A percentile compares a stretch with the other conserved stretches of the same genome.
These are phyloP conservation scores for Strix aluco DNA, from an alignment of 2,113 vertebrate species.

Conservation along the genomic window DNA sequence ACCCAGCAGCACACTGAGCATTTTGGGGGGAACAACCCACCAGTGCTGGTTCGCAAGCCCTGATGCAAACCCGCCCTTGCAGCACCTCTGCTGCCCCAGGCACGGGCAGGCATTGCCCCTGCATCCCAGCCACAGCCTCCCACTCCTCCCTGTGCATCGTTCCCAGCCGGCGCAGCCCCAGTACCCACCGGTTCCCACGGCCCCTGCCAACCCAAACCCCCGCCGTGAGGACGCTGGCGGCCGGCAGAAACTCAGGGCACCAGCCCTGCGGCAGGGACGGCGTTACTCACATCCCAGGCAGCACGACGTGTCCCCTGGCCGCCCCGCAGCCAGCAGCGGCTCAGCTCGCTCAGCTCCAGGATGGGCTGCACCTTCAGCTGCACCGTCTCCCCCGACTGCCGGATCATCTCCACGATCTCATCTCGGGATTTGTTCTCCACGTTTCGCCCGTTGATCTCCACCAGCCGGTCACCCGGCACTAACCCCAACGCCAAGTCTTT, in stretches of 20 bases:
- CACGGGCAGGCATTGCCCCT: fast-evolving
- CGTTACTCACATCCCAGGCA: constrained; percentile 83
- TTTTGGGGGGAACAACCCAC: not conserved
- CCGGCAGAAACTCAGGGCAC: not conserved
- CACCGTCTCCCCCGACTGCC: constrained; percentile 91
- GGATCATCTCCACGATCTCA: constrained; percentile 98
- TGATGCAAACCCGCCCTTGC: not conserved
- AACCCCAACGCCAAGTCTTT: constrained; percentile 89
- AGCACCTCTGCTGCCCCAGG: fast-evolving
- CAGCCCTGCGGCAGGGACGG: fast-evolving
- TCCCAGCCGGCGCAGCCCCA: fast-evolving
- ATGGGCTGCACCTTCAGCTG: constrained; percentile 95
- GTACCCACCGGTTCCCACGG: not conserved
- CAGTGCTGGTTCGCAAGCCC: fast-evolving
- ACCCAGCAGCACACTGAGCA: not conserved
- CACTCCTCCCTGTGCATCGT: not conserved
- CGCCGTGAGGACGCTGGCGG: fast-evolving
- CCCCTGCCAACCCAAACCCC: not conserved
- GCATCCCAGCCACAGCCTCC: not conserved
- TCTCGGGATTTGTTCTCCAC: constrained; percentile 93
- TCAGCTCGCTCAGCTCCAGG: constrained; percentile 92
- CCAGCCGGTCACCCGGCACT: constrained; percentile 92
- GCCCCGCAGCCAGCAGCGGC: constrained; percentile 88
- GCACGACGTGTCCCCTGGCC: constrained; percentile 74
- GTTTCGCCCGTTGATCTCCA: constrained; percentile 92